A percentile compares a stretch with the other conserved stretches of the same genome.
phyloP scores from a whole-genome alignment of 2,797 vertebrate species.

The Sebastes baramenuke region DNA sequence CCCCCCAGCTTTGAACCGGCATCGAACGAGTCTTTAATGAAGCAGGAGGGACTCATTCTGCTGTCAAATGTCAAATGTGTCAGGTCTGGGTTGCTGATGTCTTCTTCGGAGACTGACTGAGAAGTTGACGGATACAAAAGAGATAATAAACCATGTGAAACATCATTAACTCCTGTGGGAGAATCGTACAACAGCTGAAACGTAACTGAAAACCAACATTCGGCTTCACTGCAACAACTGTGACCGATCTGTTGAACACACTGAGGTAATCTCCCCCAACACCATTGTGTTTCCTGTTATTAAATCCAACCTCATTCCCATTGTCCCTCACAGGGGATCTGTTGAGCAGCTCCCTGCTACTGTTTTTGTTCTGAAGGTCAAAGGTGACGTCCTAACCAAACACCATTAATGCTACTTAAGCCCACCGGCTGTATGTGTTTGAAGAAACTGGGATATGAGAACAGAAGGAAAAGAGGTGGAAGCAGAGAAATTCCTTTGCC shows the following conservation, averaged over 20 bases:
- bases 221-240: slow-evolving; percentile 7
- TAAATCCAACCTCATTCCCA: slow-evolving; percentile 34
- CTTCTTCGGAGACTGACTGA: not conserved
- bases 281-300: slow-evolving; percentile 57
- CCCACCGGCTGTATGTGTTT: not conserved
- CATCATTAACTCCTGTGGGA: slow-evolving; percentile 12
- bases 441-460: not conserved
- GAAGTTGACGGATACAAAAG: not conserved
- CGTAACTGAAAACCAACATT: not conserved
- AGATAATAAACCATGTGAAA: not conserved
- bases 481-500: not conserved
- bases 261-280: slow-evolving; percentile 41
- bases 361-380: slow-evolving; percentile 53
- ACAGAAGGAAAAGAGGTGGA: not conserved
- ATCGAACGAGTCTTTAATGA: slow-evolving; percentile 16
- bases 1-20: not conserved
- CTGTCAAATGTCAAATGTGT: slow-evolving; percentile 31
- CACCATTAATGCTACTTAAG: slow-evolving; percentile 30
- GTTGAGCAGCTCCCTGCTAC: slow-evolving; percentile 44
- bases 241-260: not conserved
- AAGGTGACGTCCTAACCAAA: slow-evolving; percentile 61
- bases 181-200: not conserved
- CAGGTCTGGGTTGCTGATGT: slow-evolving; percentile 12
- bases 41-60: not conserved
- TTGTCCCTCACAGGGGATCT: slow-evolving; percentile 57